Evolutionary conservation across 2,888 invertebrate genomes (phyloP), one percentile per base, ranked within the genome.

Genomic region (Julus scanicus): DNA sequence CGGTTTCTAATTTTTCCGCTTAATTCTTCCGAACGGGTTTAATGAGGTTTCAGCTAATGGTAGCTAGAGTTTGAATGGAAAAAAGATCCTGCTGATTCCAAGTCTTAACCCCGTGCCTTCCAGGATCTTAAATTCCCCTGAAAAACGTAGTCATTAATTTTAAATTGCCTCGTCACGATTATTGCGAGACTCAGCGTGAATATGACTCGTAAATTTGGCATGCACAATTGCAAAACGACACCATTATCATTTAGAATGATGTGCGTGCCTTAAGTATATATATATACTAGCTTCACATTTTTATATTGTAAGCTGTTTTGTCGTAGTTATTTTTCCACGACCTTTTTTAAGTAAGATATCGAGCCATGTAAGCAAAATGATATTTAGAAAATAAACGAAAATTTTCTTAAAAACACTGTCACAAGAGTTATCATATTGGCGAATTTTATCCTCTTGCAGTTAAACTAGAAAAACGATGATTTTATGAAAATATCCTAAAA

Each of bases 1-100:
- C 71, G 71, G 71, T 71, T 71, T 71, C 71, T 29, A 71, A 63
- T 20, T 71, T 71, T 71, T 71, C 71, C 71, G 71, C 71, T 71
- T 20, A 20, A 71, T 20, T 71, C 71, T 20, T 8, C 71, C 20
- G 71, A 71, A 71, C 71, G 71, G 71, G 71, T 71, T 63, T 71
- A 71, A 71, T 71, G 71, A 71, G 71, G 71, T 71, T 71, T 20
- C 71, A 20, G 4, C 71, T 71, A 71, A 71, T 71, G 71, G 71
- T 4, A 13, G 13, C 11, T 13, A 53, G 53, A 13, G 3, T 53
- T 53, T 17, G 53, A 53, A 13, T 11, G 53, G 53, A 13, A 13
- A 71, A 9, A 29, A 71, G 20, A 71, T 2, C 71, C 5, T 4
- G n/a, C 63, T 29, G 29, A 29, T 29, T 29, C 29, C 29, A 1